Percentiles rank a stretch among this genome's conserved stretches.
These are phyloP conservation scores for Aporrectodea caliginosa DNA, from an alignment of 1,140 invertebrate genomes.

Conservation along the genomic window DNA sequence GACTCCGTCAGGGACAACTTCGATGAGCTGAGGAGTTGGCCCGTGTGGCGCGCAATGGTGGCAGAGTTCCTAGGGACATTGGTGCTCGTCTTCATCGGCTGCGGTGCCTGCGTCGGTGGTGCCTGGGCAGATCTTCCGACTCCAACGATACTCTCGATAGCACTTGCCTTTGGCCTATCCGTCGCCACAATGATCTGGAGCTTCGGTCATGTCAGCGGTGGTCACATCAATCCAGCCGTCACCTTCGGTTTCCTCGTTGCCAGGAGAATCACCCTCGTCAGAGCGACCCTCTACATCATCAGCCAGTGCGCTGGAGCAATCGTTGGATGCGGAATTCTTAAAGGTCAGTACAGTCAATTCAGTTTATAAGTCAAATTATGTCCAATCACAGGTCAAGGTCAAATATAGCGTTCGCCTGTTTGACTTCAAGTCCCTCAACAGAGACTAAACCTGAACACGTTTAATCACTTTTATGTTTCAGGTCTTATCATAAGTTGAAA, in stretches of 20 bases:
- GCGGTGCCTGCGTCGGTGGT: slow-evolving; percentile 54
- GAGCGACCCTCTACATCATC: slow-evolving; percentile 61
- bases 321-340: slow-evolving; percentile 1
- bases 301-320: slow-evolving; percentile 7
- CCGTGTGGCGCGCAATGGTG: slow-evolving; percentile 15
- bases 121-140: slow-evolving; percentile 61
- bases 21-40: slow-evolving; percentile 1
- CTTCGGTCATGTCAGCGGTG: slow-evolving; percentile 47
- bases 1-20: no score
- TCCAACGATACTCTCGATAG: slow-evolving; percentile 63
- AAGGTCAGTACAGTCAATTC: slow-evolving; percentile 50
- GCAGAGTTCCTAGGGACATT: slow-evolving; percentile 16
- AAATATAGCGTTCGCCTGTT: no score
- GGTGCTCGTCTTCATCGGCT: slow-evolving; percentile 5
- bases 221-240: slow-evolving; percentile 51
- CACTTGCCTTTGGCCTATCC: slow-evolving; percentile 76
- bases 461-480: no score
- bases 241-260: slow-evolving; percentile 58
- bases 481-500: no score
- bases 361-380: no score
- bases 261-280: slow-evolving; percentile 73
- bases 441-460: no score
- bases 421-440: no score
- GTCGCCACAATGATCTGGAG: slow-evolving; percentile 65
- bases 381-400: no score